Evolutionary conservation across 1,140 invertebrate species (phyloP).

Genomic region (Drosophila pachea): DNA sequence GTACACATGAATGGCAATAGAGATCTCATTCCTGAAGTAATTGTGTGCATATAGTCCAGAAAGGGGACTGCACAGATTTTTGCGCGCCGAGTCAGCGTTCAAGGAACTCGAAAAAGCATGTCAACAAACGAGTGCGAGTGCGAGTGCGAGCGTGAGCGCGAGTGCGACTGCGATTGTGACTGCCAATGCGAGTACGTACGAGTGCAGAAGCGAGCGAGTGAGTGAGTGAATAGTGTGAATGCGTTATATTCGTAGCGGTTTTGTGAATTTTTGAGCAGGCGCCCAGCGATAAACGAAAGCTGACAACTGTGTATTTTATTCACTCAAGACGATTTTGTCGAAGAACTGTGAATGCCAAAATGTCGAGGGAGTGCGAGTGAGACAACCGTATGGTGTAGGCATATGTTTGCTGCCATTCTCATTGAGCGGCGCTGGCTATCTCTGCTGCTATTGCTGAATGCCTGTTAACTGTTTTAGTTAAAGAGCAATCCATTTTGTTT

Average conservation of each 20-base stretch:
- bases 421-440: not conserved
- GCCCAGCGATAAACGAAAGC: conserved; percentile 16
- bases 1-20: no score
- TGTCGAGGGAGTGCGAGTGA: conserved; percentile 29
- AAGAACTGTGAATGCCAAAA: conserved; percentile 30
- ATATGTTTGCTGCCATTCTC: conserved; percentile 48
- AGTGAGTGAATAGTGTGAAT: conserved; percentile 76
- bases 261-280: conserved; percentile 74
- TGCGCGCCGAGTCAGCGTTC: not conserved
- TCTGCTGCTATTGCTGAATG: conserved; percentile 42
- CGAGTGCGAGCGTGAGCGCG: no score
- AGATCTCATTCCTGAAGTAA: no score
- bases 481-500: conserved; percentile 79
- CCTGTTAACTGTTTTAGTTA: conserved; percentile 79
- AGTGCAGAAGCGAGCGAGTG: conserved; percentile 42
- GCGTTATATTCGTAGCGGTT: conserved; percentile 77
- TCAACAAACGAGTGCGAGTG: conserved; percentile 20
- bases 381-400: conserved; percentile 46
- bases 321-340: not conserved
- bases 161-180: not conserved
- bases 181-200: conserved; percentile 36
- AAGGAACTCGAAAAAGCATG: conserved; percentile 11
- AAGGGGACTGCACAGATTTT: no score
- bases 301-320: conserved; percentile 23
- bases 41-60: no score